A percentile compares a stretch with the other conserved stretches of the same genome.
Evolutionary conservation across 2,797 vertebrate species (phyloP).

Genomic region (Lithobates pipiens): DNA sequence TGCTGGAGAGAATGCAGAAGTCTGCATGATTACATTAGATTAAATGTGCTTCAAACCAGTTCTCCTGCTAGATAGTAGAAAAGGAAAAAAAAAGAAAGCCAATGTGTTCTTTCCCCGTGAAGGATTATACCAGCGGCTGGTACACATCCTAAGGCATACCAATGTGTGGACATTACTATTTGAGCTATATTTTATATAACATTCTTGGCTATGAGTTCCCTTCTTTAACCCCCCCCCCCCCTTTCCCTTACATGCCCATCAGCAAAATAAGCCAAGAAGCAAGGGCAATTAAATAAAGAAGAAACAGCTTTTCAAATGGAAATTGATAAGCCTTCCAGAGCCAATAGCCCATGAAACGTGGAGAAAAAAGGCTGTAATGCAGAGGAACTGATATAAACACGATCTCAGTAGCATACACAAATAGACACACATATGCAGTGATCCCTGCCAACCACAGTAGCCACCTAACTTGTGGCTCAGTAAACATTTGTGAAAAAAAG

Average conservation of each 20-base stretch:
- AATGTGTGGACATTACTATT: slow-evolving; percentile 15
- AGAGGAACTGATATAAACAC: slow-evolving; percentile 53
- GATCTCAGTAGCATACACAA: slow-evolving; percentile 34
- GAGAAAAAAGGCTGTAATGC: slow-evolving; percentile 55
- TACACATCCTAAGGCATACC: slow-evolving; percentile 6
- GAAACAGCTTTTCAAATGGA: slow-evolving; percentile 61
- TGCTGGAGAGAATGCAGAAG: slow-evolving; percentile 22
- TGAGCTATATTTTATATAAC: slow-evolving; percentile 34
- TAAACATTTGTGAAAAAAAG: slow-evolving; percentile 27
- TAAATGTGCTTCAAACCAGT: slow-evolving; percentile 35
- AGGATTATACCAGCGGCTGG: neutral
- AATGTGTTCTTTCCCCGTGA: slow-evolving; percentile 6
- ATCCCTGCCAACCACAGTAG: slow-evolving; percentile 27
- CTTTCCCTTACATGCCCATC: slow-evolving; percentile 38
- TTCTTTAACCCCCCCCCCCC: neutral
- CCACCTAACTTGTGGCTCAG: slow-evolving; percentile 46
- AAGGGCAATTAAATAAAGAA: slow-evolving; percentile 62
- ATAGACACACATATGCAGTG: slow-evolving; percentile 43
- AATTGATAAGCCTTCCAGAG: slow-evolving; percentile 62
- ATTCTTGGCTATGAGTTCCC: neutral
- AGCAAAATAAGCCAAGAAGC: slow-evolving; percentile 46
- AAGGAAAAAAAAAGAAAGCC: neutral
- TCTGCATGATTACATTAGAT: slow-evolving; percentile 38
- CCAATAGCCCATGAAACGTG: slow-evolving; percentile 61
- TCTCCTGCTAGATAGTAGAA: slow-evolving; percentile 4